Evolutionary conservation across 2,797 vertebrate species (phyloP), one percentile per base, ranked within the genome.

Genomic region (Echeneis naucrates): DNA sequence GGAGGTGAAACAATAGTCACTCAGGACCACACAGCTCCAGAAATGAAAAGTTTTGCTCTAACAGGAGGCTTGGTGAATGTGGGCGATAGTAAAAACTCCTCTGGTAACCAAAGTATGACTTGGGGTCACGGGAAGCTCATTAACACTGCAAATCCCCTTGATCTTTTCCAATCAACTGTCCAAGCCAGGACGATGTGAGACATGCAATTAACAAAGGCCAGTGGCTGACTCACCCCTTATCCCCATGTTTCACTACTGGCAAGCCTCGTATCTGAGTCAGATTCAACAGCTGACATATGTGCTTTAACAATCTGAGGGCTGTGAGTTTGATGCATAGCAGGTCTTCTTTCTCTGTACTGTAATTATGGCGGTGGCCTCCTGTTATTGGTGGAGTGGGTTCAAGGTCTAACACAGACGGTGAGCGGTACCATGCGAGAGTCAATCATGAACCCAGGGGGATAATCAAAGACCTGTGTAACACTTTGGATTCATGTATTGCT

Each of bases 101-200:
- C 78, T 83, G 85, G 80, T 86, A 82, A 89, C 85, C 68, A 84
- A 82, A 87, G 77, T 88, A 82, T 90, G 87, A 90, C 83, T 88
- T 33, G 69, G 76, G 87, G 89, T 91, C 88, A 83, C 77, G 13
- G 86, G 88, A 91, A 90, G 87, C 92, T 93, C 89, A 88, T 92
- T 92, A 92, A 90, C 87, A 81, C 85, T 87, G 84, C 74, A 89
- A 92, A 92, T 91, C 90, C 85, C 83, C 84, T 90, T 93, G 89
- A 93, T 91, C 87, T 91, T 87, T 87, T 90, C 91, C 90, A 93
- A 93, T 92, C 91, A 91, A 92, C 86, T 82, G 83, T 89, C 90
- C 88, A 75, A 74, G 77, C 72, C 87, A 85, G 86, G 87, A 89
- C 80, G 90, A 88, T 80, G 85, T 79, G 87, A 93, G 88, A 88